Percentiles rank a stretch among this genome's conserved stretches.
Conservation (phyloP, 2,797 vertebrate genomes). For the Microhierax caerulescens region DNA sequence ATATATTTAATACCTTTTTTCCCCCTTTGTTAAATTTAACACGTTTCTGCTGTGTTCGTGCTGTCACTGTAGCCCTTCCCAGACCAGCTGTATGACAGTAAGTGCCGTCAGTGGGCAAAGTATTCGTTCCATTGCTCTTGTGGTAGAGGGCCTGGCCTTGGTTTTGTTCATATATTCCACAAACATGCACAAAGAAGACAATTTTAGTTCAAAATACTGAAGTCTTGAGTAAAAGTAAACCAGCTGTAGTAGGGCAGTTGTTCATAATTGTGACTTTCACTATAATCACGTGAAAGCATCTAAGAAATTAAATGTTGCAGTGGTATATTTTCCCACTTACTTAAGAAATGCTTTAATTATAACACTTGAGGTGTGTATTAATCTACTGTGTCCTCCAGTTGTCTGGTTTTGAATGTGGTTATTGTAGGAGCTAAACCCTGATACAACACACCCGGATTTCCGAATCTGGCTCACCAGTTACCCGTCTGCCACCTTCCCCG, state of each 20-base stretch:
- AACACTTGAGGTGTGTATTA: neutral
- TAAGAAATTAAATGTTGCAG: neutral
- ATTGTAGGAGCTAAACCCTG: conserved; percentile 84
- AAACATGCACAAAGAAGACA: neutral
- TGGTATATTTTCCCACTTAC: neutral
- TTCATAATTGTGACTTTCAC: neutral
- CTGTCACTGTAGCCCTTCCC: neutral
- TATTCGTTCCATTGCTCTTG: neutral
- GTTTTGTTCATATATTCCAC: neutral
- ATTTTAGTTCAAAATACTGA: neutral
- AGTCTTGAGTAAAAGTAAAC: neutral
- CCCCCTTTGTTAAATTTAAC: neutral
- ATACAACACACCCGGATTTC: conserved; percentile 88
- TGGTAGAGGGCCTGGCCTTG: neutral
- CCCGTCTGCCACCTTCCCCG: conserved; percentile 87
- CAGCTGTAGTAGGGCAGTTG: neutral
- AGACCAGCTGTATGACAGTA: neutral
- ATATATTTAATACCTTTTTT: neutral
- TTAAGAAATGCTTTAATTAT: neutral
- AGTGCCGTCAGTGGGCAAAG: neutral
- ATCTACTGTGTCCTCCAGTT: neutral
- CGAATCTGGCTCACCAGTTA: conserved; percentile 92
- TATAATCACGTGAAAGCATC: neutral
- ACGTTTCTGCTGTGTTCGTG: neutral
- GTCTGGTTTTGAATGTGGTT: neutral